phyloP scores from a whole-genome alignment of 2,113 vertebrate genomes.

The Orycteropus afer region DNA sequence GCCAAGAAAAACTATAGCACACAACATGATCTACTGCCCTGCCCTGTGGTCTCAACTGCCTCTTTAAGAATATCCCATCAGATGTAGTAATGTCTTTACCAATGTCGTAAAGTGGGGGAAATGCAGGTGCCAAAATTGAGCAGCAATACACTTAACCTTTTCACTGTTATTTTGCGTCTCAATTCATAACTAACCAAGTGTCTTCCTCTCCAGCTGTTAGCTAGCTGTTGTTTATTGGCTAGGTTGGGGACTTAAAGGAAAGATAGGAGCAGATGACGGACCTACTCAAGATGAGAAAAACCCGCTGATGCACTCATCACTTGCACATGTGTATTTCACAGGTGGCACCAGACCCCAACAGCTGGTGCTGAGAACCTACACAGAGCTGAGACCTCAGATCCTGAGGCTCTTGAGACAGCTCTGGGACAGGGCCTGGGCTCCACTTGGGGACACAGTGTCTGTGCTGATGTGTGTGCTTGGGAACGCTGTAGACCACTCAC shows the following conservation, averaged over 20 bases:
- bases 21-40: not conserved
- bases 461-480: not conserved
- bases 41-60: not conserved
- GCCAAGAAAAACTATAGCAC: not conserved
- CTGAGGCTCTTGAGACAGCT: not conserved
- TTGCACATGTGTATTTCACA: not conserved
- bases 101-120: not conserved
- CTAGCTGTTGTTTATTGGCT: not conserved
- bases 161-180: not conserved
- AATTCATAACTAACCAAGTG: not conserved
- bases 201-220: not conserved
- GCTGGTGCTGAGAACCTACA: not conserved
- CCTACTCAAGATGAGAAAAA: too few relatives aligned
- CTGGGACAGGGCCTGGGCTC: not conserved
- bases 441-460: not conserved
- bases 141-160: not conserved
- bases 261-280: not conserved
- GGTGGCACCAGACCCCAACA: not conserved
- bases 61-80: not conserved
- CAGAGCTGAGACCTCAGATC: not conserved
- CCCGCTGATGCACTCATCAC: accelerated
- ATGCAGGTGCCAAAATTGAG: not conserved
- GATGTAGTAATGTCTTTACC: not conserved
- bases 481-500: not conserved
- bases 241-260: not conserved